Base-by-base conservation (phyloP, 2,888 invertebrate species). In the Nebria brevicollis region DNA sequence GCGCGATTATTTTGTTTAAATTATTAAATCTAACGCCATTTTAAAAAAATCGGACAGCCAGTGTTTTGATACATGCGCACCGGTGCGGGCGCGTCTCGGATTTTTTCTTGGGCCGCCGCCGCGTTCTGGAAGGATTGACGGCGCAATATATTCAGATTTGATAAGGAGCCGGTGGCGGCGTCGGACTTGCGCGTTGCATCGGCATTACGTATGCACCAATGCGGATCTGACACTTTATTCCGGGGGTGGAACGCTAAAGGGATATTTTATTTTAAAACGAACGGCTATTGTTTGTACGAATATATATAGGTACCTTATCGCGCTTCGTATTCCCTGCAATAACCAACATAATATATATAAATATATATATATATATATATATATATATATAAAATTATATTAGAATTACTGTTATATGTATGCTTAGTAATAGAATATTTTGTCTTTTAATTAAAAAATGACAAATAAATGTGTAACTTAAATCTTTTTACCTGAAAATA, bases 151-250 rank as follows among this genome's bases (percentile, higher is more conserved):
- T 81, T 81, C 81, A 81, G 81, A 81, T 81, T 81, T 81, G 81
- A 81, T 81, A 77, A 77, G 72, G 73, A 70, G 70, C 10, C 66
- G 66, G 82, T 66, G 77, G 80, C 77, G 82, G 88, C 88, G 88
- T 87, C 87, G 87, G 82, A 42, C 82, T 72, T 88, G 87, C 88
- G 87, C 85, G 85, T 85, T 84, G 15, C 82, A 77, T 13, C 77
- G 87, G 86, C 86, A 88, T 89, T 89, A 92, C 91, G 86, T 91
- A 90, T 87, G 89, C 89, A 84, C 88, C 89, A 89, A 89, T 89
- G 87, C 88, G 83, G 82, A 86, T 86, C 86, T 84, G 83, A 84
- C 84, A 84, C 85, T 77, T 85, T 84, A 85, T 85, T 85, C 54
- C 26, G 87, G 87, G 86, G 84, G 84, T 82, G 83, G 82, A 82